Evolutionary conservation across 2,113 vertebrate genomes (phyloP).

Genomic region (Periophthalmus modestus): DNA sequence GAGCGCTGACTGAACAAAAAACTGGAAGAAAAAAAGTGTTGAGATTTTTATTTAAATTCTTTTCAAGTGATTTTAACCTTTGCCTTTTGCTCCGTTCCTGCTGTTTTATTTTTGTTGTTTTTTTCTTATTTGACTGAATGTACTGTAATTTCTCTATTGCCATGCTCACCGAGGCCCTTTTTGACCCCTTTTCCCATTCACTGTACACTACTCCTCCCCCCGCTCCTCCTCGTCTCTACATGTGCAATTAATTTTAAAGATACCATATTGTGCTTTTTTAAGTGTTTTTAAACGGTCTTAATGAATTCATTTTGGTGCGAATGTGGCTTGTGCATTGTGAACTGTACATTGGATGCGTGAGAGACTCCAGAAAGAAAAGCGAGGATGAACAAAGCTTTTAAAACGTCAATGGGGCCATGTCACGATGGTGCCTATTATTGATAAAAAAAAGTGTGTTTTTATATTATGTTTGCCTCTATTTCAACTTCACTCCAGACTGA

Average conservation of each 20-base stretch:
- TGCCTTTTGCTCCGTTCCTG: conserved; percentile 43
- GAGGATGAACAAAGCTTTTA: conserved; percentile 28
- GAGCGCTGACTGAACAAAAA: conserved; percentile 46
- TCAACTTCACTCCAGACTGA: conserved; percentile 34
- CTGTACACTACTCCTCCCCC: conserved; percentile 49
- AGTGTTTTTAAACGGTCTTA: conserved; percentile 73
- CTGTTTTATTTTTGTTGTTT: conserved; percentile 2
- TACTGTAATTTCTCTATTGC: conserved; percentile 60
- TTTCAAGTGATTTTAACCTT: conserved; percentile 65
- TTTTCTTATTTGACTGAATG: conserved; percentile 67
- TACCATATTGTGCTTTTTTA: conserved; percentile 82
- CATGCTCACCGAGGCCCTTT: conserved; percentile 34
- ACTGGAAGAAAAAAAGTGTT: conserved; percentile 52
- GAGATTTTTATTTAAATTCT: conserved; percentile 71
- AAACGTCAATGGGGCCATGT: conserved; percentile 52
- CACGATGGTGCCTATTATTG: conserved; percentile 57
- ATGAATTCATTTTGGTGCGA: conserved; percentile 37
- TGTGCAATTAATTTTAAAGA: conserved; percentile 81
- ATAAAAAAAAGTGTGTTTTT: conserved; percentile 34
- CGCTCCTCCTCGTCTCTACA: conserved; percentile 66
- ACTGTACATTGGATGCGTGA: conserved; percentile 55
- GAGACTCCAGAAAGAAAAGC: conserved; percentile 10
- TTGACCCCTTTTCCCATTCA: conserved; percentile 10
- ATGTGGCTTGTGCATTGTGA: conserved; percentile 64
- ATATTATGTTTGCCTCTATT: conserved; percentile 15